Evolutionary conservation across 2,888 invertebrate genomes (phyloP).

Genomic region (Lumbricus terrestris): DNA sequence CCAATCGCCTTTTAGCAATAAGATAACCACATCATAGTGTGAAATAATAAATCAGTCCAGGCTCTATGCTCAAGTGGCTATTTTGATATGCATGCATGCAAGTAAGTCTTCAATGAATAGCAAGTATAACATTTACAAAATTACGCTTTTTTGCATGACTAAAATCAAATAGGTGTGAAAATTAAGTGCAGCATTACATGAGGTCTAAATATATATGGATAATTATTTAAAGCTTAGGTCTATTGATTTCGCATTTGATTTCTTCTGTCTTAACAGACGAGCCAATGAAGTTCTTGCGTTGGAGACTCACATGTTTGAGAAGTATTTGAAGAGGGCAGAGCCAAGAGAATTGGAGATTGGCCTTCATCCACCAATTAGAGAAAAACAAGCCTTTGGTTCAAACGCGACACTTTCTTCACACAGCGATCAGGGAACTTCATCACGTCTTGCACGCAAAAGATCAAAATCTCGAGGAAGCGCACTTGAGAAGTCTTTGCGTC

Average conservation of each 20-base stretch:
- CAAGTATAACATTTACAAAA: too few relatives aligned
- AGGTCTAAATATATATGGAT: background rate
- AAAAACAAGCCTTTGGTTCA: conserved; percentile 36
- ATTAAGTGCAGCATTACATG: background rate
- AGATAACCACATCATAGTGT: too few relatives aligned
- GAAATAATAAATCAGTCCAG: too few relatives aligned
- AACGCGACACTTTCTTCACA: conserved; percentile 37
- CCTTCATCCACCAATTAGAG: conserved; percentile 26
- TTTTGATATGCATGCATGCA: too few relatives aligned
- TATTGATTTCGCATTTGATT: background rate
- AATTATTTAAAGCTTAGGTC: background rate
- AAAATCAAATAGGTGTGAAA: background rate
- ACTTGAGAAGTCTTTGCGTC: conserved; percentile 51
- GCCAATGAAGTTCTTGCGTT: conserved; percentile 56
- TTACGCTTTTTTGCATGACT: too few relatives aligned
- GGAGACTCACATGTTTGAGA: conserved; percentile 59
- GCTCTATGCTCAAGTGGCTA: too few relatives aligned
- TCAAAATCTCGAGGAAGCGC: conserved; percentile 54
- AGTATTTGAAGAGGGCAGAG: conserved; percentile 55
- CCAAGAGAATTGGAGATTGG: conserved; percentile 45
- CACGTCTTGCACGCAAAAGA: conserved; percentile 35
- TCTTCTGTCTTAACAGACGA: conserved; percentile 41
- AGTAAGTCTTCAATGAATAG: too few relatives aligned
- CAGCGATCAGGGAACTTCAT: background rate
- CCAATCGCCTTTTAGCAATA: too few relatives aligned